Percentiles rank a stretch among this genome's conserved stretches.
Conservation (phyloP, 2,113 vertebrate genomes). For the Bubalus kerabau region DNA sequence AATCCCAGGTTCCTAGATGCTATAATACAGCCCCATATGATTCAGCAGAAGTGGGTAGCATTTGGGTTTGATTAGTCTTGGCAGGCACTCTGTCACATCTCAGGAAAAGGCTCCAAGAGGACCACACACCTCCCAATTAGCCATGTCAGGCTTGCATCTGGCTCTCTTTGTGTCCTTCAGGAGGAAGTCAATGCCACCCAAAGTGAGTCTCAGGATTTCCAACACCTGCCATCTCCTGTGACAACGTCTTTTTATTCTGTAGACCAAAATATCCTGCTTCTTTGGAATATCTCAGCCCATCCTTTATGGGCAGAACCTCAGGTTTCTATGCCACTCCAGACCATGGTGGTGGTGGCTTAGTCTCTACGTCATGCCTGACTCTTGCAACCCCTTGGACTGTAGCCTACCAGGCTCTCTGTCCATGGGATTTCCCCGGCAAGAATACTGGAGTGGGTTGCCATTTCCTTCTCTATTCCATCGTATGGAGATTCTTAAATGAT, state of each 20-base stretch:
- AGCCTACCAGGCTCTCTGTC: not conserved
- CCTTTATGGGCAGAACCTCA: not conserved
- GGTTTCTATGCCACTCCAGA: not conserved
- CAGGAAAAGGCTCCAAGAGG: slow-evolving; percentile 65
- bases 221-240: slow-evolving; percentile 11
- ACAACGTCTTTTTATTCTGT: slow-evolving; percentile 28
- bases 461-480: not conserved
- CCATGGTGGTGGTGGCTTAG: not conserved
- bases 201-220: slow-evolving; percentile 27
- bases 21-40: slow-evolving; percentile 60
- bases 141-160: slow-evolving; percentile 66
- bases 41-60: slow-evolving; percentile 69
- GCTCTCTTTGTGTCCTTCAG: slow-evolving; percentile 54
- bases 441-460: not conserved
- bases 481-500: not conserved
- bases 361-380: not conserved
- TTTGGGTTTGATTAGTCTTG: slow-evolving; percentile 71
- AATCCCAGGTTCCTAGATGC: slow-evolving; percentile 67
- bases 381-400: not conserved
- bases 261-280: not conserved
- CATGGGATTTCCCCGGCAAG: not conserved
- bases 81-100: slow-evolving; percentile 67
- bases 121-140: slow-evolving; percentile 62
- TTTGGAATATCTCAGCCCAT: not conserved
- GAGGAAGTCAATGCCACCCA: slow-evolving; percentile 42